A percentile compares a stretch with the other conserved stretches of the same genome.
These are phyloP conservation scores for Sminthurides aquaticus DNA, from an alignment of 2,888 invertebrate genomes.

Conservation along the genomic window DNA sequence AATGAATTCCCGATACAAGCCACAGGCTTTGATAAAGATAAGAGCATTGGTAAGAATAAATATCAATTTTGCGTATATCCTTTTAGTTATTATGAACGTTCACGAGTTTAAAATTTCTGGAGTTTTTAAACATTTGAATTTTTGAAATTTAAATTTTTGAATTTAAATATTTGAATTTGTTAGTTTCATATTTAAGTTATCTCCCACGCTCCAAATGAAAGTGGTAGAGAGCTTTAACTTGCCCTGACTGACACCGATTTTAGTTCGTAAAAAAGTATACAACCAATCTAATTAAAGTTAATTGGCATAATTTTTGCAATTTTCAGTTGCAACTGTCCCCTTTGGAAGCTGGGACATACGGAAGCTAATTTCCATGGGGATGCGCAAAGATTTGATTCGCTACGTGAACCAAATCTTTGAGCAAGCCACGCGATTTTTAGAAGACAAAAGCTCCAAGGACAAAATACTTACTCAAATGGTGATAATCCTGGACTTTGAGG, in stretches of 20 bases:
- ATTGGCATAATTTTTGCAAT: background rate
- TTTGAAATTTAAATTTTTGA: no score
- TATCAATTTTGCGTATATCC: background rate
- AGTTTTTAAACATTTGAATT: no score
- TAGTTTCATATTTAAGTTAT: no score
- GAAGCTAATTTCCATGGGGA: slow-evolving; percentile 8
- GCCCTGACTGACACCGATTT: no score
- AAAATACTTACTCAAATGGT: slow-evolving; percentile 25
- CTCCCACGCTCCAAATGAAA: no score
- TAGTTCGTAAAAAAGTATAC: background rate
- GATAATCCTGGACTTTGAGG: slow-evolving; percentile 30
- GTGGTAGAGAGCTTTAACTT: no score
- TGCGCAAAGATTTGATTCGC: slow-evolving; percentile 13
- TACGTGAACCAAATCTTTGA: slow-evolving; percentile 18
- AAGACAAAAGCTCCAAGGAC: slow-evolving; percentile 6
- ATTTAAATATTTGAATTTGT: no score
- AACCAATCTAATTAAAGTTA: background rate
- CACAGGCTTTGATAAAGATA: slow-evolving; percentile 35
- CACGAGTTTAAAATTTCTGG: no score
- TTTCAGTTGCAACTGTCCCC: slow-evolving; percentile 16
- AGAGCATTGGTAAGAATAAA: slow-evolving; percentile 27
- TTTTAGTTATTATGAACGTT: no score
- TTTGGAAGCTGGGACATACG: slow-evolving; percentile 22
- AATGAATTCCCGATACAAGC: slow-evolving; percentile 28
- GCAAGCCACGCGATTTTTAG: slow-evolving; percentile 10